These are phyloP conservation scores for Camelus dromedarius DNA, from an alignment of 2,113 vertebrate species.

Conservation along the genomic window DNA sequence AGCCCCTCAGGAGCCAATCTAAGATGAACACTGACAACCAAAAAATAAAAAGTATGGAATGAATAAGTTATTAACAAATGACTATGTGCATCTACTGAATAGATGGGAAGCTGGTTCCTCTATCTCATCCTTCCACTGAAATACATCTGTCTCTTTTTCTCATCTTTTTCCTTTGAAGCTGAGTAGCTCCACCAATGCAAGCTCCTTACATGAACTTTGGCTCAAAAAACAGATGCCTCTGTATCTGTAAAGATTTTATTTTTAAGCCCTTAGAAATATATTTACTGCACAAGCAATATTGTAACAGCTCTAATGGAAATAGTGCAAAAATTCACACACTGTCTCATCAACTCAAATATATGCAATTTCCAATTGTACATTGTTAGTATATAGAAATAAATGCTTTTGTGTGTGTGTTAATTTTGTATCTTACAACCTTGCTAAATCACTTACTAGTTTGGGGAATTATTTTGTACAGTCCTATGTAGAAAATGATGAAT, in stretches of 20 bases:
- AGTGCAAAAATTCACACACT: neutral
- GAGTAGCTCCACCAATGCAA: neutral
- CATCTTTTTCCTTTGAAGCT: neutral
- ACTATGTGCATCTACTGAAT: neutral
- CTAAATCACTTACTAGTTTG: neutral
- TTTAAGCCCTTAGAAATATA: neutral
- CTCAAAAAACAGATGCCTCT: constrained; percentile 18
- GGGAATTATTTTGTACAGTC: constrained; percentile 32
- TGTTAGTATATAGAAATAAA: neutral
- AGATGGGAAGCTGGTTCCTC: neutral
- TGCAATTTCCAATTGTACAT: neutral
- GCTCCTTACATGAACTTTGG: neutral
- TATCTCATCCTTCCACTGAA: neutral
- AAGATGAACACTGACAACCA: constrained; percentile 13
- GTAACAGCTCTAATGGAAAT: neutral
- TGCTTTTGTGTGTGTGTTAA: neutral
- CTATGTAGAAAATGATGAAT: neutral
- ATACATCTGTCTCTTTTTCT: neutral
- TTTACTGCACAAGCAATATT: neutral
- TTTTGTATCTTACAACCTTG: neutral
- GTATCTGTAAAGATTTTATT: neutral
- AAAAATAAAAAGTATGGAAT: neutral
- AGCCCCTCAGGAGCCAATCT: neutral
- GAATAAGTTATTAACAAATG: neutral
- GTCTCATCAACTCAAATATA: neutral